Evolutionary conservation across 2,888 invertebrate species (phyloP).

Genomic region (Raillietiella orientalis): DNA sequence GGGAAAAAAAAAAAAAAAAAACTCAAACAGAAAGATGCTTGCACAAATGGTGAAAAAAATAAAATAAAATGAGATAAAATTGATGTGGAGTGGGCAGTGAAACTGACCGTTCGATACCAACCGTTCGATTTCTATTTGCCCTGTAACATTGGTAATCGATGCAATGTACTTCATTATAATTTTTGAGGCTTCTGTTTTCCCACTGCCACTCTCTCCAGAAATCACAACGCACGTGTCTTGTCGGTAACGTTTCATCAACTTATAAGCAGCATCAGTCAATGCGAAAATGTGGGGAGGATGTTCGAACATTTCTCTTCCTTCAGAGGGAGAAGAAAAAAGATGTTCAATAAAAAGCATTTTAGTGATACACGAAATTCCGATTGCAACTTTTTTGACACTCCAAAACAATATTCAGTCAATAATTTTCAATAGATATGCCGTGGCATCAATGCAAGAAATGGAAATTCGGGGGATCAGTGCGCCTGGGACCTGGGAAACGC

Average conservation of each 20-base stretch:
- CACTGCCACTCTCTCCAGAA: slow-evolving; percentile 87
- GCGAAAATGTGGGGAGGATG: slow-evolving; percentile 89
- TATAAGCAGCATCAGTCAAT: slow-evolving; percentile 86
- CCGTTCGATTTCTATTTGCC: slow-evolving; percentile 86
- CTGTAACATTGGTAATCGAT: slow-evolving; percentile 68
- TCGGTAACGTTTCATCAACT: slow-evolving; percentile 60
- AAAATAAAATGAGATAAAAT: too few relatives aligned
- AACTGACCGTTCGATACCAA: slow-evolving; percentile 11
- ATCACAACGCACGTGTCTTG: slow-evolving; percentile 91
- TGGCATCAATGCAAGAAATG: too few relatives aligned
- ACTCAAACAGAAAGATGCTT: background rate
- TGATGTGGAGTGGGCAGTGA: too few relatives aligned
- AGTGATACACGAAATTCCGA: too few relatives aligned
- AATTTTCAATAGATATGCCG: too few relatives aligned
- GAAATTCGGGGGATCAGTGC: too few relatives aligned
- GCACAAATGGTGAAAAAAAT: too few relatives aligned
- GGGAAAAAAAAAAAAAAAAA: background rate
- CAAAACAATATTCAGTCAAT: too few relatives aligned
- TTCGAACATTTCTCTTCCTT: slow-evolving; percentile 76
- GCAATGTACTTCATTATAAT: slow-evolving; percentile 93
- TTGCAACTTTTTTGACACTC: too few relatives aligned
- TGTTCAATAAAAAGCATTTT: slow-evolving; percentile 1
- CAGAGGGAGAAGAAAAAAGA: slow-evolving; percentile 10
- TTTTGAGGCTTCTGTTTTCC: slow-evolving; percentile 96
- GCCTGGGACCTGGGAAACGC: too few relatives aligned